Conservation (phyloP, 2,113 vertebrate genomes). For the Acrocephalus arundinaceus region DNA sequence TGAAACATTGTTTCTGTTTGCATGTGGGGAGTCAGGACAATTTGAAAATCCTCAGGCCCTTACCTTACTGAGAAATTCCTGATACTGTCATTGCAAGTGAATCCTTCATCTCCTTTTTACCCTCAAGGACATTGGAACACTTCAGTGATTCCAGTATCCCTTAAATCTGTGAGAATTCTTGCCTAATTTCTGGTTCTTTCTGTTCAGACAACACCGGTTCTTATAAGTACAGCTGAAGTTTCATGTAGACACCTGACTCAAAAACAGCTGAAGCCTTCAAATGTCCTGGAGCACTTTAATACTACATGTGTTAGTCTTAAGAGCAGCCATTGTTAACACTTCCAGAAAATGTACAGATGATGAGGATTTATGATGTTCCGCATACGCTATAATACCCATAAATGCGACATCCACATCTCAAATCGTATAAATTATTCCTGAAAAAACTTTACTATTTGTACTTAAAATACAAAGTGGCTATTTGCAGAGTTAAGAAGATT, state of each 20-base stretch:
- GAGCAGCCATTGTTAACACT: not conserved
- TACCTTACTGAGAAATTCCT: not conserved
- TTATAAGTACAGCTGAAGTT: not conserved
- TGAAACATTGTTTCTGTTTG: not conserved
- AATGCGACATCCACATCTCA: not conserved
- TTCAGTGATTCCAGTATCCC: not conserved
- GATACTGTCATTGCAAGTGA: not conserved
- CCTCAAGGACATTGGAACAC: not conserved
- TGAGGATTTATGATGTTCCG: not conserved
- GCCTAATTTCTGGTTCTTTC: not conserved
- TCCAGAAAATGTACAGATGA: not conserved
- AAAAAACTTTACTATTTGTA: not conserved
- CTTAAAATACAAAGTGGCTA: not conserved
- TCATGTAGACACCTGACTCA: not conserved
- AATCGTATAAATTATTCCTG: not conserved
- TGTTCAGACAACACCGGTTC: not conserved
- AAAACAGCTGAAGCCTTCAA: not conserved
- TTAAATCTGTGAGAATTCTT: not conserved
- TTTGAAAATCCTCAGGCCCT: accelerated
- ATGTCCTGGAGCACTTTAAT: not conserved
- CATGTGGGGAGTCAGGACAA: not conserved
- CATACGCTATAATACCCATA: not conserved
- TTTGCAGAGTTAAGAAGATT: not conserved
- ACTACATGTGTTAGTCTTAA: not conserved
- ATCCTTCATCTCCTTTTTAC: not conserved